phyloP scores from a whole-genome alignment of 1,140 invertebrate genomes.

The Pygmarrhopalites habei region DNA sequence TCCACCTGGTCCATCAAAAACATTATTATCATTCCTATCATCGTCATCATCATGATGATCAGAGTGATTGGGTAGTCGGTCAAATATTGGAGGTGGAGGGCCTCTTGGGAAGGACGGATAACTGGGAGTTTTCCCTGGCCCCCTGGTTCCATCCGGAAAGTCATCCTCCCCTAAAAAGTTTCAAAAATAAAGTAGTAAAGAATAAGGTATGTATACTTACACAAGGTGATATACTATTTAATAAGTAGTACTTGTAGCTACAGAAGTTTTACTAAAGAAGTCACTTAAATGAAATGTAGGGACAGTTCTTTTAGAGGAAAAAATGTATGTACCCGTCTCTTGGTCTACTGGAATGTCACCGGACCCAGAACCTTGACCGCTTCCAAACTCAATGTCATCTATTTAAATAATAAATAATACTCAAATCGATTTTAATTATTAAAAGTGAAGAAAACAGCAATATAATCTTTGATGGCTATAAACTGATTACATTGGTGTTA shows the following conservation, averaged over 20 bases:
- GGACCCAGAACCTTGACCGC: constrained; percentile 39
- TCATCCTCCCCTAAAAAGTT: no score
- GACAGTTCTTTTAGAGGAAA: no score
- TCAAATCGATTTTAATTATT: neutral
- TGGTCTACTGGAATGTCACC: constrained; percentile 37
- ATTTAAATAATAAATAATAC: neutral
- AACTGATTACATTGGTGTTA: neutral
- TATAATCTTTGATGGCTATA: neutral
- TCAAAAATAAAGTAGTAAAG: no score
- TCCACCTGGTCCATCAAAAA: neutral
- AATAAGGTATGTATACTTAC: no score
- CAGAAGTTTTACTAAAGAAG: no score
- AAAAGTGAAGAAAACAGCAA: neutral
- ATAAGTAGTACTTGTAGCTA: no score
- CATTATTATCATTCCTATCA: constrained; percentile 26
- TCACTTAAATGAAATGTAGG: no score
- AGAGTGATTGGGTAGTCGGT: constrained; percentile 40
- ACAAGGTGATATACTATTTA: no score
- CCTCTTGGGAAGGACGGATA: constrained; percentile 33
- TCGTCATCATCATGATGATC: constrained; percentile 42
- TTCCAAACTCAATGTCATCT: constrained; percentile 39
- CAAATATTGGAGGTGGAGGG: constrained; percentile 41
- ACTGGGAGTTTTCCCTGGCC: constrained; percentile 42
- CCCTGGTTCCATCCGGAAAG: constrained; percentile 27
- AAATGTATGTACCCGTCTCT: no score